phyloP scores from a whole-genome alignment of 2,888 invertebrate genomes.

The Apantesis nais region DNA sequence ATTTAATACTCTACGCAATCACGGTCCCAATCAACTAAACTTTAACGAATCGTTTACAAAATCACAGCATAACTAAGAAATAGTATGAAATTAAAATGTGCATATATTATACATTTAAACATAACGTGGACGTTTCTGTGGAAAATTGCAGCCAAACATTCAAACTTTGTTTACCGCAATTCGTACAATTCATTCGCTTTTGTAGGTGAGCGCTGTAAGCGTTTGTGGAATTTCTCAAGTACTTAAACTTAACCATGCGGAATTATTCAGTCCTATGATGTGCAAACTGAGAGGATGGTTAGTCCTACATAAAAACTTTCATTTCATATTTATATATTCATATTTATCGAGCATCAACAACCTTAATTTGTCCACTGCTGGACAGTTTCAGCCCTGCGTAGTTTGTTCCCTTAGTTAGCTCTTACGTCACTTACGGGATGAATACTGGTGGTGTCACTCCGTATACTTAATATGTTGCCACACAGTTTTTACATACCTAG shows the following conservation, averaged over 20 bases:
- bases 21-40: neutral
- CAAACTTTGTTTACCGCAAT: slow-evolving; percentile 12
- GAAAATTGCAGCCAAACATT: slow-evolving; percentile 14
- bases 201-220: slow-evolving; percentile 1
- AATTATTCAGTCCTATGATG: neutral
- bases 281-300: neutral
- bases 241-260: neutral
- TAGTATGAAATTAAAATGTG: neutral
- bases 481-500: too few species aligned
- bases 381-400: too few species aligned
- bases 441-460: too few species aligned
- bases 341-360: too few species aligned
- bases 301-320: neutral
- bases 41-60: slow-evolving; percentile 2
- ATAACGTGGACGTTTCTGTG: slow-evolving; percentile 6
- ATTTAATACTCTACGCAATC: neutral
- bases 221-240: slow-evolving; percentile 16
- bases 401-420: too few species aligned
- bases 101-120: neutral
- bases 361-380: too few species aligned
- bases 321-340: neutral
- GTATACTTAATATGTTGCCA: too few species aligned
- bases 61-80: slow-evolving; percentile 7
- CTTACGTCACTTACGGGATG: too few species aligned
- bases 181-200: slow-evolving; percentile 12